Percentiles rank a stretch among this genome's conserved stretches.
phyloP scores from a whole-genome alignment of 2,888 invertebrate species.

The Epinotia demarniana region DNA sequence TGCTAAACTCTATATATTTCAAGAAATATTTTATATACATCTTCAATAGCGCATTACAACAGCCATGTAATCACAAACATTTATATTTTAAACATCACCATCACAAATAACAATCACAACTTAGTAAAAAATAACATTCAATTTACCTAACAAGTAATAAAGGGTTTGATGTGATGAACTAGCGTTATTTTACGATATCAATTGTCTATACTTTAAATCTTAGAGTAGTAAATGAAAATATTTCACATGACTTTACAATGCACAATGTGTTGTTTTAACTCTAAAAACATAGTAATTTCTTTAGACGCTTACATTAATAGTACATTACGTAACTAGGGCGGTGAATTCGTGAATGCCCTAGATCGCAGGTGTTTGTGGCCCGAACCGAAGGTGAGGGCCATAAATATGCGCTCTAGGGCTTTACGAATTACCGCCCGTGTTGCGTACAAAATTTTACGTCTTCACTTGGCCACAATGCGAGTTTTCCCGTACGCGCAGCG shows the following conservation, averaged over 20 bases:
- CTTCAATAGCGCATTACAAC: slow-evolving; percentile 49
- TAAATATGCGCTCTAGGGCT: too few species aligned
- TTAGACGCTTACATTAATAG: background rate
- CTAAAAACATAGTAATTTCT: too few species aligned
- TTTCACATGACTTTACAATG: background rate
- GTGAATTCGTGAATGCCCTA: too few species aligned
- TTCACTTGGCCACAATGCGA: too few species aligned
- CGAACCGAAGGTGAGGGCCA: too few species aligned
- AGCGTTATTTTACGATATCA: background rate
- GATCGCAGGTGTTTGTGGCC: too few species aligned
- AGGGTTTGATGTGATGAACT: background rate
- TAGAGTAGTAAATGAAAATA: background rate
- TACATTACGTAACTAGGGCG: too few species aligned
- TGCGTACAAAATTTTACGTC: too few species aligned
- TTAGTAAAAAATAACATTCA: slow-evolving; percentile 21
- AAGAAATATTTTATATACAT: slow-evolving; percentile 31
- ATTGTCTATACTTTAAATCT: background rate
- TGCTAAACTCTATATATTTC: slow-evolving; percentile 22
- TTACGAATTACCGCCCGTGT: too few species aligned
- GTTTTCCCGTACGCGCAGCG: too few species aligned
- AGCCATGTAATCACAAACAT: slow-evolving; percentile 61
- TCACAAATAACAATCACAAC: slow-evolving; percentile 52
- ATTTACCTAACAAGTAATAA: background rate
- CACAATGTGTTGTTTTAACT: background rate
- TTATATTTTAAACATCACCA: slow-evolving; percentile 50